Percentiles rank a stretch among this genome's conserved stretches.
phyloP scores from a whole-genome alignment of 1,140 invertebrate genomes.

The Zaprionus taronus region DNA sequence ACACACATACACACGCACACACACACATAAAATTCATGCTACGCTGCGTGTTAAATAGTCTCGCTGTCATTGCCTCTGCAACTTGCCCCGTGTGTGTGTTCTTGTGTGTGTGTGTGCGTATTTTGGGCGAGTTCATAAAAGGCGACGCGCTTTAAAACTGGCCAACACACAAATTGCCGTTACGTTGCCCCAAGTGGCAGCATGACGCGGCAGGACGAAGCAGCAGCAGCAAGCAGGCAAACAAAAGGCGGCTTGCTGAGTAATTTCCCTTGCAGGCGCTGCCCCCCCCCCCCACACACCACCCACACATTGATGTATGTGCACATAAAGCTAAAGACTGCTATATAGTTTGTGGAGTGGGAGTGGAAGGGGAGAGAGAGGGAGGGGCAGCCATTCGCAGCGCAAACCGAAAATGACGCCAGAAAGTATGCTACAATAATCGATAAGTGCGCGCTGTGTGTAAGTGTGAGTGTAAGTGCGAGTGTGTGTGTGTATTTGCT shows the following conservation, averaged over 20 bases:
- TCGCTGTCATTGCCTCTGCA: constrained; percentile 68
- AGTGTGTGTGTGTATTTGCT: constrained; percentile 21
- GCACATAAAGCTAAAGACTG: constrained; percentile 10
- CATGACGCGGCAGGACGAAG: constrained; percentile 65
- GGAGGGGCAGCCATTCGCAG: neutral
- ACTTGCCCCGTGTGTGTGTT: constrained; percentile 44
- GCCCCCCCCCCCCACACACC: neutral
- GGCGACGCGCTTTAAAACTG: constrained; percentile 38
- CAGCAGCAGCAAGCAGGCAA: constrained; percentile 1
- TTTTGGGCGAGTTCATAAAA: constrained; percentile 30
- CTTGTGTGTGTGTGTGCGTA: constrained; percentile 22
- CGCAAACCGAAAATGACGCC: constrained; percentile 51
- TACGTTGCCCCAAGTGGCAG: constrained; percentile 52
- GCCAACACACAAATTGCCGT: constrained; percentile 69
- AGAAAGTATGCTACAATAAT: constrained; percentile 80
- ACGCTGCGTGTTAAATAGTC: constrained; percentile 79
- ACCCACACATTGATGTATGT: constrained; percentile 2
- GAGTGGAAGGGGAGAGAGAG: neutral
- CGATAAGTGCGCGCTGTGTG: constrained; percentile 50
- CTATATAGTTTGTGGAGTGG: neutral
- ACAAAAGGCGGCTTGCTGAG: constrained; percentile 23
- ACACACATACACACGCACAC: constrained; percentile 6
- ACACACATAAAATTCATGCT: constrained; percentile 69
- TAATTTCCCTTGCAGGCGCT: constrained; percentile 25
- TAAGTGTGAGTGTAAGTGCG: constrained; percentile 11